phyloP scores from a whole-genome alignment of 2,888 invertebrate species.

The Adela reaumurella region DNA sequence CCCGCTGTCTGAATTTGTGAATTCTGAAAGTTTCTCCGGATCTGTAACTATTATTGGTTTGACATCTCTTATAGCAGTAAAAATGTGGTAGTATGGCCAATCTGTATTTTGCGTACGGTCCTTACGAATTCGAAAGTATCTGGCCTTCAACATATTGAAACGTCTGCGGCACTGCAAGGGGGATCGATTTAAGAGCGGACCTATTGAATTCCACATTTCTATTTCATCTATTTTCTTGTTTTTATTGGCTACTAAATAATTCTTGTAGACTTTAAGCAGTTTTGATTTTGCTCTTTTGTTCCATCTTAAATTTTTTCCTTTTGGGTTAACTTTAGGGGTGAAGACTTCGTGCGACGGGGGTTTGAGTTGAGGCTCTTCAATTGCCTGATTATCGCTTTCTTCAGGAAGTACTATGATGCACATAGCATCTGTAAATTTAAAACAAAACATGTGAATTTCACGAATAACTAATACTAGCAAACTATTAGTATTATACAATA shows the following conservation, averaged over 20 bases:
- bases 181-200: background rate
- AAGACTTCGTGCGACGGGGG: too few species aligned
- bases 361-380: background rate
- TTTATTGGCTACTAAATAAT: constrained; percentile 28
- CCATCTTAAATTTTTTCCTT: constrained; percentile 33
- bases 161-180: background rate
- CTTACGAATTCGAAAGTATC: constrained; percentile 26
- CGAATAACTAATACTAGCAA: background rate
- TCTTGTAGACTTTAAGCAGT: constrained; percentile 28
- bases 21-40: constrained; percentile 27
- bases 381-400: constrained; percentile 10
- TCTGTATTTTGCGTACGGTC: constrained; percentile 28
- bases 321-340: constrained; percentile 7
- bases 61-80: constrained; percentile 16
- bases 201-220: constrained; percentile 36
- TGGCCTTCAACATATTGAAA: constrained; percentile 25
- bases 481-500: background rate
- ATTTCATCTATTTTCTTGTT: constrained; percentile 24
- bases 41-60: constrained; percentile 23
- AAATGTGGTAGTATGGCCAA: constrained; percentile 11
- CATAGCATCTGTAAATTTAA: constrained; percentile 33
- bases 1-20: constrained; percentile 19
- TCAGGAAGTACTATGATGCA: constrained; percentile 47
- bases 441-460: background rate
- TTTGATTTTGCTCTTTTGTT: constrained; percentile 27